phyloP scores from a whole-genome alignment of 2,888 invertebrate genomes.

The Polydrusus pterygomalis region DNA sequence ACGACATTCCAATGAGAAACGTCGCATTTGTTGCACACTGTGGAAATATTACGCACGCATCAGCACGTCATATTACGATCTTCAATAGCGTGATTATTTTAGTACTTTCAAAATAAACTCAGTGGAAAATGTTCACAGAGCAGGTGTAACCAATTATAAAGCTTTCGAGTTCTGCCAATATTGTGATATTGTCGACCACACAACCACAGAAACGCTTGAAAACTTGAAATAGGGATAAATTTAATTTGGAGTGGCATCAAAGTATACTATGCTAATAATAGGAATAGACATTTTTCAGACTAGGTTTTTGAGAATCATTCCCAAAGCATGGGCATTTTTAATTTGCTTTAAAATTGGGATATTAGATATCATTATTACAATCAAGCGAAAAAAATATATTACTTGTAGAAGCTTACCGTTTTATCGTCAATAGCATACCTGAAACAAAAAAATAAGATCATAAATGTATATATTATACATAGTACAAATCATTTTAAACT shows the following conservation, averaged over 20 bases:
- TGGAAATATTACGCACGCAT: not conserved
- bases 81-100: slow-evolving; percentile 14
- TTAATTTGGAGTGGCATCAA: not conserved
- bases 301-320: too few species aligned
- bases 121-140: slow-evolving; percentile 2
- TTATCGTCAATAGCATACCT: slow-evolving; percentile 8
- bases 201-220: not conserved
- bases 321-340: too few species aligned
- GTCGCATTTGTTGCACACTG: too few species aligned
- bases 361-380: too few species aligned
- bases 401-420: slow-evolving; percentile 21
- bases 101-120: slow-evolving; percentile 21
- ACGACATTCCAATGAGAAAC: too few species aligned
- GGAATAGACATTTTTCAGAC: too few species aligned
- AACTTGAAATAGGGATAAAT: not conserved
- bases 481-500: not conserved
- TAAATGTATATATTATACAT: not conserved
- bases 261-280: not conserved
- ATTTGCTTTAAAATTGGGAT: too few species aligned
- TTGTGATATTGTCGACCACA: slow-evolving; percentile 1
- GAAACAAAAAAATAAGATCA: slow-evolving; percentile 8
- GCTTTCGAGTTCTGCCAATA: slow-evolving; percentile 8
- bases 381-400: too few species aligned
- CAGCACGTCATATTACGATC: not conserved
- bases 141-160: slow-evolving; percentile 20